phyloP scores from a whole-genome alignment of 2,888 invertebrate species.

The Agrenia bidenticulata region DNA sequence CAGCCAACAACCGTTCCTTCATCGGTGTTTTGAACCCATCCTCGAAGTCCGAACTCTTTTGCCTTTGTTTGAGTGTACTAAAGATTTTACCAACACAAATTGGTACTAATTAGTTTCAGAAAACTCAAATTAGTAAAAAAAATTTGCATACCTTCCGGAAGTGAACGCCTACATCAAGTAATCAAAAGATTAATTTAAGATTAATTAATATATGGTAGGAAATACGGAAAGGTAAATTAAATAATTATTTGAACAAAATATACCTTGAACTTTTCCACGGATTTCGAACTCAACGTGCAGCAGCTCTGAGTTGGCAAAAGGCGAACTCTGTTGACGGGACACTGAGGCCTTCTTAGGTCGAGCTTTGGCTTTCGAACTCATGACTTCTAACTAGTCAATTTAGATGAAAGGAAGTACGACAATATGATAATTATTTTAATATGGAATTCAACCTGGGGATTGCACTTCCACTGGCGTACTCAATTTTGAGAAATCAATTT shows the following conservation, averaged over 20 bases:
- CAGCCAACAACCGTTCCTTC: slow-evolving; percentile 68
- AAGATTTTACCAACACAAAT: background rate
- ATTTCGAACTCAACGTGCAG: slow-evolving; percentile 37
- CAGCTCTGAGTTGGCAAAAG: background rate
- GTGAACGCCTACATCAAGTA: slow-evolving; percentile 40
- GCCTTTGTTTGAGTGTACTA: slow-evolving; percentile 69
- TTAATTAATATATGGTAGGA: too few relatives aligned
- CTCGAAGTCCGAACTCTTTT: slow-evolving; percentile 64
- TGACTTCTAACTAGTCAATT: too few relatives aligned
- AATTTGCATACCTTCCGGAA: slow-evolving; percentile 49
- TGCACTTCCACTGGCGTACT: too few relatives aligned
- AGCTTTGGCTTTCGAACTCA: background rate
- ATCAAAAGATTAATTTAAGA: background rate
- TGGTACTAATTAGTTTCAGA: too few relatives aligned
- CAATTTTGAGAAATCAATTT: too few relatives aligned
- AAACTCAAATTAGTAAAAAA: too few relatives aligned
- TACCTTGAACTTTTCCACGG: slow-evolving; percentile 45
- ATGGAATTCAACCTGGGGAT: too few relatives aligned
- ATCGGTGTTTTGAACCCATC: slow-evolving; percentile 74
- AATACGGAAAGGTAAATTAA: too few relatives aligned
- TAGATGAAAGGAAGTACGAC: too few relatives aligned
- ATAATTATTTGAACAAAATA: too few relatives aligned
- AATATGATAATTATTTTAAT: too few relatives aligned
- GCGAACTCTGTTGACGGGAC: background rate
- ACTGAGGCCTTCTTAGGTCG: background rate